phyloP scores from a whole-genome alignment of 2,888 invertebrate genomes.

The Cepaea hortensis region DNA sequence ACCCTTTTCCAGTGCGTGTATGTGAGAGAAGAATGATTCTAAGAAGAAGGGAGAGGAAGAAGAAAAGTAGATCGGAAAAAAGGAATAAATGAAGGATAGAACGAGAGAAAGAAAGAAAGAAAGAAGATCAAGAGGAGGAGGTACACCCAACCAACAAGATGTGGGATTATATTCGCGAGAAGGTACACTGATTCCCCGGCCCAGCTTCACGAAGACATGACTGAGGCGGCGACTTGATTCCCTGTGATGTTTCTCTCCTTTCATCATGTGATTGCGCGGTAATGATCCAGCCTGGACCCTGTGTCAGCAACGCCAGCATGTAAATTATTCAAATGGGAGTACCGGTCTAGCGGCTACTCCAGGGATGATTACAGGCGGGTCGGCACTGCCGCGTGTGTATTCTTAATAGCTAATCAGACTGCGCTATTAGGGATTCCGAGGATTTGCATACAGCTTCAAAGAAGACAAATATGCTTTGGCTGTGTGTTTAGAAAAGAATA shows the following conservation, averaged over 20 bases:
- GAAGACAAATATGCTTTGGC: constrained; percentile 9
- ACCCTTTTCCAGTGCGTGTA: too few species aligned
- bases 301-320: not conserved
- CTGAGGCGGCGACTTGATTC: not conserved
- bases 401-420: constrained; percentile 9
- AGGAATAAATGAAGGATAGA: too few species aligned
- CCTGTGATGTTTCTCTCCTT: not conserved
- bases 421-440: not conserved
- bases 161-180: too few species aligned
- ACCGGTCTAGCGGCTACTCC: not conserved
- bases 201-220: too few species aligned
- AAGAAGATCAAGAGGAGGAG: too few species aligned
- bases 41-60: too few species aligned
- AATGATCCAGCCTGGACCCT: not conserved
- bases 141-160: too few species aligned
- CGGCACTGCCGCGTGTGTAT: not conserved
- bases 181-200: too few species aligned
- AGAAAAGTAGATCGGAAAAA: too few species aligned
- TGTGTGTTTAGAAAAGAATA: not conserved
- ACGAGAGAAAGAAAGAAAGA: too few species aligned
- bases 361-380: constrained; percentile 15
- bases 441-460: constrained; percentile 41
- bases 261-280: not conserved
- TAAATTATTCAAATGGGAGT: constrained; percentile 28
- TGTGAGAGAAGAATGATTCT: too few species aligned